Conservation (phyloP, 2,888 invertebrate species). For the Stenurella melanura region DNA sequence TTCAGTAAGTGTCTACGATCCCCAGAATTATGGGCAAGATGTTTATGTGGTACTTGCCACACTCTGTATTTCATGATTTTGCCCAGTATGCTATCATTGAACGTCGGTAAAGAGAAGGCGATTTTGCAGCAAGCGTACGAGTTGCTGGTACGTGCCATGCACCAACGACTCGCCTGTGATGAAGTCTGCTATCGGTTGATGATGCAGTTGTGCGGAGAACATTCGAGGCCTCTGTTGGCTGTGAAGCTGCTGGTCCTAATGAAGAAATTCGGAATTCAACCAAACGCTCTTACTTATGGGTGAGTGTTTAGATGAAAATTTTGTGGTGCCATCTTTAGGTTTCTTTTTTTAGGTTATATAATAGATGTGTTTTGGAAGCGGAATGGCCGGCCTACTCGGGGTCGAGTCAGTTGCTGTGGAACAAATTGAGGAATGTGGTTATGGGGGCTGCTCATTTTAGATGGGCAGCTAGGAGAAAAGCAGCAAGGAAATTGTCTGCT, state of each 20-base stretch:
- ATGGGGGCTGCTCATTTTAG: slow-evolving; percentile 93
- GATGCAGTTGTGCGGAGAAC: slow-evolving; percentile 98
- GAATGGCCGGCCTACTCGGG: slow-evolving; percentile 87
- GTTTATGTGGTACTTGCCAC: slow-evolving; percentile 90
- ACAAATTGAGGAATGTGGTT: slow-evolving; percentile 93
- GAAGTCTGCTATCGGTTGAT: slow-evolving; percentile 98
- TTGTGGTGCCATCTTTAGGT: background rate
- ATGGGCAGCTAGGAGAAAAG: slow-evolving; percentile 81
- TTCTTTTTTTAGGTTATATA: slow-evolving; percentile 75
- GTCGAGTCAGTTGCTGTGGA: slow-evolving; percentile 93
- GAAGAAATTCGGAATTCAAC: slow-evolving; percentile 94
- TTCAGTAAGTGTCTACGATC: slow-evolving; percentile 69
- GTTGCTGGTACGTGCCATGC: slow-evolving; percentile 90
- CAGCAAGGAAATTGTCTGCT: slow-evolving; percentile 74
- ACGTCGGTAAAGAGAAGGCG: slow-evolving; percentile 84
- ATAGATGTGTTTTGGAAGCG: slow-evolving; percentile 92
- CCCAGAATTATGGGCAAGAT: slow-evolving; percentile 95
- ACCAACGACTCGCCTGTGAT: slow-evolving; percentile 90
- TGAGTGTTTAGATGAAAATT: slow-evolving; percentile 69
- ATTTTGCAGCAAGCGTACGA: slow-evolving; percentile 89
- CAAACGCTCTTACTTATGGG: slow-evolving; percentile 98
- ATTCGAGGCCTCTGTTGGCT: slow-evolving; percentile 94
- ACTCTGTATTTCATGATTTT: slow-evolving; percentile 96
- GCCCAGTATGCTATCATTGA: slow-evolving; percentile 87
- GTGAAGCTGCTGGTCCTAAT: slow-evolving; percentile 93